A percentile compares a stretch with the other conserved stretches of the same genome.
Evolutionary conservation across 2,797 vertebrate genomes (phyloP).

Genomic region (Poecilia gillii): DNA sequence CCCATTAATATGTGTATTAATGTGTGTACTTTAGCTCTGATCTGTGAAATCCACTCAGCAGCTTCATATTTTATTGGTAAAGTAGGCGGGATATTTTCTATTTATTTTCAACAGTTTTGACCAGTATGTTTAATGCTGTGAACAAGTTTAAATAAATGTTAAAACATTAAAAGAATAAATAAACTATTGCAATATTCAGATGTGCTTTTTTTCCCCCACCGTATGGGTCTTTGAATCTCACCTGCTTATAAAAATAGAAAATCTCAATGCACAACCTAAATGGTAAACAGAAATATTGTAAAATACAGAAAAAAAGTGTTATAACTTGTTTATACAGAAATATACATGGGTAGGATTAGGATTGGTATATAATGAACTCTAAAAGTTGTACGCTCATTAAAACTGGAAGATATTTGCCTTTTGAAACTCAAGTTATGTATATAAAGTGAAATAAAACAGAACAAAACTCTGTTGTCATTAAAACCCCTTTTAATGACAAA

Average conservation of each 20-base stretch:
- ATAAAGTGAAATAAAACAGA: not conserved
- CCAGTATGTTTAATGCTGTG: constrained; percentile 4
- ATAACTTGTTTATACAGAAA: not conserved
- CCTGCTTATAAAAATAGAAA: not conserved
- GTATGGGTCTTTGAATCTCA: not conserved
- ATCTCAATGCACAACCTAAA: not conserved
- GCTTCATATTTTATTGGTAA: not conserved
- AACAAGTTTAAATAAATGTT: constrained; percentile 7
- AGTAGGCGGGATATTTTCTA: not conserved
- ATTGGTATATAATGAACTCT: not conserved
- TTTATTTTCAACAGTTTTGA: not conserved
- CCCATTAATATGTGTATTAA: too few relatives aligned
- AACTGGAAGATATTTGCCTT: not conserved
- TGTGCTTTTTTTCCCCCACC: not conserved
- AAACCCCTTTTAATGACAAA: not conserved
- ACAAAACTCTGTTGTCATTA: not conserved
- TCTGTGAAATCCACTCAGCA: not conserved
- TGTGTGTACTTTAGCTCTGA: not conserved
- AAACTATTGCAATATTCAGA: constrained; percentile 7
- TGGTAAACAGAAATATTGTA: not conserved
- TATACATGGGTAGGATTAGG: not conserved
- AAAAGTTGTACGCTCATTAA: not conserved
- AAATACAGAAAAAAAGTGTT: not conserved
- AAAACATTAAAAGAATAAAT: not conserved
- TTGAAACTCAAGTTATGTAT: not conserved